phyloP scores from a whole-genome alignment of 2,797 vertebrate species.

The Clamator glandarius region DNA sequence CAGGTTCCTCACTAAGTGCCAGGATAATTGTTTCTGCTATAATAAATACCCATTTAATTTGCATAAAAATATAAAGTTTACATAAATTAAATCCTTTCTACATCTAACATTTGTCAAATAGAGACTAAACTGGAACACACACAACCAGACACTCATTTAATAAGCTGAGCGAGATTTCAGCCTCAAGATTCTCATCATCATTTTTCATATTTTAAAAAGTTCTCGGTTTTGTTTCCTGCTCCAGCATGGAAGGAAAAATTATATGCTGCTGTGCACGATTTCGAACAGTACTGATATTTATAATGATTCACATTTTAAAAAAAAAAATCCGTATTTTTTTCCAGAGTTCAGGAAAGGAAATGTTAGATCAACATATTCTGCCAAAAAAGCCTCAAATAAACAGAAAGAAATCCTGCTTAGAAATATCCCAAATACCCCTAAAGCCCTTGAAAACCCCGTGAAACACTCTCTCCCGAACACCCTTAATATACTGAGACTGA shows the following conservation, averaged over 20 bases:
- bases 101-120: slow-evolving; percentile 75
- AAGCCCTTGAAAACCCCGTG: slow-evolving; percentile 52
- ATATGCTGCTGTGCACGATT: not conserved
- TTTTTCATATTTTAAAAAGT: slow-evolving; percentile 60
- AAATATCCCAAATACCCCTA: slow-evolving; percentile 37
- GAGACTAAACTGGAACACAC: slow-evolving; percentile 58
- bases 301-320: not conserved
- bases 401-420: slow-evolving; percentile 28
- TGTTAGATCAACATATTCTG: slow-evolving; percentile 41
- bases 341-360: slow-evolving; percentile 26
- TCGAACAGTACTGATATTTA: slow-evolving; percentile 12
- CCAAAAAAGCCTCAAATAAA: slow-evolving; percentile 55
- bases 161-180: slow-evolving; percentile 60
- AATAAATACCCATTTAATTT: slow-evolving; percentile 82
- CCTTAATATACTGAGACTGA: slow-evolving; percentile 13
- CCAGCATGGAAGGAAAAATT: slow-evolving; percentile 32
- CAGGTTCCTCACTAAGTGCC: slow-evolving; percentile 73
- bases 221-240: not conserved
- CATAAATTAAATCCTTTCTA: slow-evolving; percentile 80
- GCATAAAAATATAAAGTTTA: slow-evolving; percentile 84
- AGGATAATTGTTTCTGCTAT: slow-evolving; percentile 79
- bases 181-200: slow-evolving; percentile 21
- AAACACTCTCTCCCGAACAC: slow-evolving; percentile 16
- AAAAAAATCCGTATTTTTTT: not conserved
- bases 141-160: slow-evolving; percentile 59